These are phyloP conservation scores for Gasterosteus nipponicus DNA, from an alignment of 2,113 vertebrate genomes.

Conservation along the genomic window DNA sequence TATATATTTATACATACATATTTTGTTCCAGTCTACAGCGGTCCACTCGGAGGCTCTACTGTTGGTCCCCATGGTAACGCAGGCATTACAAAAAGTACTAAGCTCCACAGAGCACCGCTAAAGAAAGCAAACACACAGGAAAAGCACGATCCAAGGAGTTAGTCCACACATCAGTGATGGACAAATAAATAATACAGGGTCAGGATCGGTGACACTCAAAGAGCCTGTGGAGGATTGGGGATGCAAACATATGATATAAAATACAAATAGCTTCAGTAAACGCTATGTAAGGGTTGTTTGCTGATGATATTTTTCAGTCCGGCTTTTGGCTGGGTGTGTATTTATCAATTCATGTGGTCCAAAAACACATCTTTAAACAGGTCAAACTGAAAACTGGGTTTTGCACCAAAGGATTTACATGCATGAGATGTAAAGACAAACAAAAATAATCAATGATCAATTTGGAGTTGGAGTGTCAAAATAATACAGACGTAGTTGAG, in stretches of 20 bases:
- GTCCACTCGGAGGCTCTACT: slow-evolving; percentile 30
- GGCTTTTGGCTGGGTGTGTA: not conserved
- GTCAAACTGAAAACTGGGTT: not conserved
- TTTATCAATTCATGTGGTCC: slow-evolving; percentile 11
- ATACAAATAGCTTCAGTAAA: not conserved
- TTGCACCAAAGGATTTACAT: slow-evolving; percentile 21
- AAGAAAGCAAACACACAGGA: slow-evolving; percentile 26
- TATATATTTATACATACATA: not conserved
- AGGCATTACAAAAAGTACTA: slow-evolving; percentile 32
- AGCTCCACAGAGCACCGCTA: slow-evolving; percentile 37
- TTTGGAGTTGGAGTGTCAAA: slow-evolving; percentile 66
- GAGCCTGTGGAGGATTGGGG: slow-evolving; percentile 38
- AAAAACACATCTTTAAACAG: not conserved
- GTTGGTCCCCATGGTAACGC: slow-evolving; percentile 73
- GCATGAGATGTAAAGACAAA: not conserved
- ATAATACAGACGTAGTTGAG: slow-evolving; percentile 37
- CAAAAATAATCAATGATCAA: slow-evolving; percentile 2
- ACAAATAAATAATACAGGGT: slow-evolving; percentile 71
- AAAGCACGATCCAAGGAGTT: slow-evolving; percentile 32
- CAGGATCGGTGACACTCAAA: slow-evolving; percentile 71
- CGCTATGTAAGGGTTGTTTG: not conserved
- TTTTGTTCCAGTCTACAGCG: slow-evolving; percentile 27
- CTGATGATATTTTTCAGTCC: not conserved
- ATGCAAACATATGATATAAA: not conserved
- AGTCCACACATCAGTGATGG: slow-evolving; percentile 42